phyloP scores from a whole-genome alignment of 2,113 vertebrate genomes.

The Ifrita kowaldi region DNA sequence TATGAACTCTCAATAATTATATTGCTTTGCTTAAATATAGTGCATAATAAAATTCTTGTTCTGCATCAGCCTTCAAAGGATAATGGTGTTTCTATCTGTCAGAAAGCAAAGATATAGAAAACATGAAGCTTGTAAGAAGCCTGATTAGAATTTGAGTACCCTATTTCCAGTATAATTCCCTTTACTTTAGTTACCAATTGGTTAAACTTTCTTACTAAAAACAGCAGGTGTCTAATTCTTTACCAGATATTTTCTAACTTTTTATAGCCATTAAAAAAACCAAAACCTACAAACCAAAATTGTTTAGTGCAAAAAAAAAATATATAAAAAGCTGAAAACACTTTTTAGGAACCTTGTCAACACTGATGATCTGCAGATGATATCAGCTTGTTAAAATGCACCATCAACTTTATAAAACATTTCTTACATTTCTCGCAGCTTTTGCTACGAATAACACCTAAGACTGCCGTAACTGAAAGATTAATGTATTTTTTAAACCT shows the following conservation, averaged over 20 bases:
- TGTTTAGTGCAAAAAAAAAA: not conserved
- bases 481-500: slow-evolving; percentile 61
- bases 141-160: not conserved
- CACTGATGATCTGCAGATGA: not conserved
- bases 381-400: slow-evolving; percentile 29
- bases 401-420: slow-evolving; percentile 4
- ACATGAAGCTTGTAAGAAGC: not conserved
- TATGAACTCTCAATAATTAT: not conserved
- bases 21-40: not conserved
- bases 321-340: not conserved
- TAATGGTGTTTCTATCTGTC: not conserved
- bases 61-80: not conserved
- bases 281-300: not conserved
- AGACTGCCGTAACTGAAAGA: slow-evolving; percentile 24
- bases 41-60: not conserved
- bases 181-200: not conserved
- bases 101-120: not conserved
- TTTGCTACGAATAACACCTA: not conserved
- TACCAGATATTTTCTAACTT: not conserved
- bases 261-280: not conserved
- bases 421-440: not conserved
- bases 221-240: not conserved
- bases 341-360: not conserved
- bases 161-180: not conserved
- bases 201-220: not conserved